Evolutionary conservation across 2,113 vertebrate genomes (phyloP).

Genomic region (Vicugna pacos): DNA sequence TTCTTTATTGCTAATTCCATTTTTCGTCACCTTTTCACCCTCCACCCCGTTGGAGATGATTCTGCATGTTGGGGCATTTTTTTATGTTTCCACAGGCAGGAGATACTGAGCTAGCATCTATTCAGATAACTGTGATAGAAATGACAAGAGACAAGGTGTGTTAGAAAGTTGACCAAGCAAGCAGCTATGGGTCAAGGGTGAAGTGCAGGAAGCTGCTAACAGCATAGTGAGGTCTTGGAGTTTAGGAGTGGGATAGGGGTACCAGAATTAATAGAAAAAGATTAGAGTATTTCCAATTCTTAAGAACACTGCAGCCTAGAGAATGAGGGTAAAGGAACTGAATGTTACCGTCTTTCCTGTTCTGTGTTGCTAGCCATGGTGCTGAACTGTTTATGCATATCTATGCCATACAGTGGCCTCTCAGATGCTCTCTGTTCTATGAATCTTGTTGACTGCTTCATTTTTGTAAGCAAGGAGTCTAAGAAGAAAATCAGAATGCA

Average conservation of each 20-base stretch:
- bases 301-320: neutral
- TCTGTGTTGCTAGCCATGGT: neutral
- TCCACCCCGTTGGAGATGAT: neutral
- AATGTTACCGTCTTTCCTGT: neutral
- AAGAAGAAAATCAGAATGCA: neutral
- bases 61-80: neutral
- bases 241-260: neutral
- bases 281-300: neutral
- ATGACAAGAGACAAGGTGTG: neutral
- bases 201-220: neutral
- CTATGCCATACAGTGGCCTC: neutral
- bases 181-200: neutral
- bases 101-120: neutral
- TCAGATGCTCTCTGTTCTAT: neutral
- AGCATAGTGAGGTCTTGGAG: neutral
- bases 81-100: neutral
- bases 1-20: neutral
- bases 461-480: neutral
- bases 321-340: neutral
- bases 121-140: constrained; percentile 21
- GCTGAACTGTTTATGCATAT: neutral
- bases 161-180: neutral
- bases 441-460: neutral
- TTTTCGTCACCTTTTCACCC: neutral
- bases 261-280: neutral